These are phyloP conservation scores for Danionella cerebrum DNA, from an alignment of 2,113 vertebrate species.

Conservation along the genomic window DNA sequence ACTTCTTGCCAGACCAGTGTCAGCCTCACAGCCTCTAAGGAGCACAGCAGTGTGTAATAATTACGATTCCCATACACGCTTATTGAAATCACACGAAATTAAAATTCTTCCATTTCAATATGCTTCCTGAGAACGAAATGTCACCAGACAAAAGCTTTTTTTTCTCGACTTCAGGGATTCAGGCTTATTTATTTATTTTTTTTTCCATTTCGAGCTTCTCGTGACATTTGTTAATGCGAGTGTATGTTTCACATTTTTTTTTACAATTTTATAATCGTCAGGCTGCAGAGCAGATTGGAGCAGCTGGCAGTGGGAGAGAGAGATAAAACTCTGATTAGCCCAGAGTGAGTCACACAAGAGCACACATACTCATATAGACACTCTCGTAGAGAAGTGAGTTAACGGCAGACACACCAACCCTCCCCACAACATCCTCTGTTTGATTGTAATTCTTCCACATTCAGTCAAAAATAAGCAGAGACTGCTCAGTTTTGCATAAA, in stretches of 20 bases:
- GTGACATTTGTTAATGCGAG: conserved; percentile 42
- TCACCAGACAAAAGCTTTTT: conserved; percentile 21
- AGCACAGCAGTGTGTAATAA: conserved; percentile 26
- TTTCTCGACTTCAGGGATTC: conserved; percentile 3
- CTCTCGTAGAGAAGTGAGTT: background rate
- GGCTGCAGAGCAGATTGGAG: conserved; percentile 33
- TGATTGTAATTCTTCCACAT: no score
- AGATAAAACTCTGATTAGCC: conserved; percentile 36
- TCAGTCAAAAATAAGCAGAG: no score
- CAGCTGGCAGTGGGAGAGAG: conserved; percentile 31
- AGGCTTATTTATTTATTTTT: conserved; percentile 3
- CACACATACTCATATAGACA: conserved; percentile 28
- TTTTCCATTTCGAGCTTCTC: conserved; percentile 11
- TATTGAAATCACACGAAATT: conserved; percentile 25
- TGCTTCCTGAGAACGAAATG: conserved; percentile 23
- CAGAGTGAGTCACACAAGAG: conserved; percentile 18
- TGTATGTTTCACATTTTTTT: conserved; percentile 37
- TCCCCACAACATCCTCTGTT: background rate
- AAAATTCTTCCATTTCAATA: conserved; percentile 23
- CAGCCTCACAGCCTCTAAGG: conserved; percentile 2
- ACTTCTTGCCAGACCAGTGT: background rate
- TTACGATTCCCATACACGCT: conserved; percentile 25
- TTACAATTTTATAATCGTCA: conserved; percentile 30
- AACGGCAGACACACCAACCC: background rate
- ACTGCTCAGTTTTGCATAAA: no score